Evolutionary conservation across 2,888 invertebrate species (phyloP), one percentile per base, ranked within the genome.

Genomic region (Lordiphosa fenestrarum): DNA sequence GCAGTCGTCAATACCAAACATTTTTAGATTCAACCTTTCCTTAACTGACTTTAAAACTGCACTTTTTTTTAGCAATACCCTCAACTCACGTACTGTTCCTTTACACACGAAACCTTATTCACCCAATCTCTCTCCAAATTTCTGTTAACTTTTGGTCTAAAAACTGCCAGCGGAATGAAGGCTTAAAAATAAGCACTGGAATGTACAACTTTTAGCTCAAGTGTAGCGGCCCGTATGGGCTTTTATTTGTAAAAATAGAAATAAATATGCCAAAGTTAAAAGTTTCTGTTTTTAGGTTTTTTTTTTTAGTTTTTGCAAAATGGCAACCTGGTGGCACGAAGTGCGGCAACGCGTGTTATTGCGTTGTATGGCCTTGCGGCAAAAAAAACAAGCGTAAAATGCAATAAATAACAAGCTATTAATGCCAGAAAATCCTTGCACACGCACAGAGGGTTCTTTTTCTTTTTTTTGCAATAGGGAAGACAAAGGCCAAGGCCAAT

Each of bases 391-490:
- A 63, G 58, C 71, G 52, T 57, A 53, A 59, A 71, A 57, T 65
- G 71, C 77, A 65, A 77, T 77, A 77, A 83, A 77, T 77, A 77
- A 77, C 84, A 76, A 65, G 77, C 84, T 65, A 77, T 77, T 77
- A 77, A 77, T 80, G 73, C 76, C 77, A 71, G 7, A 44, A 42
- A 75, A 69, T 81, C 69, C 36, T 39, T 63, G 71, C 84, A 71
- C 58, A 71, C 55, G 40, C 42, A 63, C 72, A 53, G 48, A 57
- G 50, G 40, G 38, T 10, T 15, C 15, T 15, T 15, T 15, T 15
- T 15, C 2, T 15, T 15, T 15, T 15, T 12, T 36, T 40, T 19
- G 40, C 40, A 19, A 6, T 10, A n/a, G 40, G n/a, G 13, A 19
- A 13, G 51, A 49, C 58, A 76, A 76, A 81, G 77, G 77, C 80